Evolutionary conservation across 2,797 vertebrate genomes (phyloP).

Genomic region (Enteromius fasciolatus): DNA sequence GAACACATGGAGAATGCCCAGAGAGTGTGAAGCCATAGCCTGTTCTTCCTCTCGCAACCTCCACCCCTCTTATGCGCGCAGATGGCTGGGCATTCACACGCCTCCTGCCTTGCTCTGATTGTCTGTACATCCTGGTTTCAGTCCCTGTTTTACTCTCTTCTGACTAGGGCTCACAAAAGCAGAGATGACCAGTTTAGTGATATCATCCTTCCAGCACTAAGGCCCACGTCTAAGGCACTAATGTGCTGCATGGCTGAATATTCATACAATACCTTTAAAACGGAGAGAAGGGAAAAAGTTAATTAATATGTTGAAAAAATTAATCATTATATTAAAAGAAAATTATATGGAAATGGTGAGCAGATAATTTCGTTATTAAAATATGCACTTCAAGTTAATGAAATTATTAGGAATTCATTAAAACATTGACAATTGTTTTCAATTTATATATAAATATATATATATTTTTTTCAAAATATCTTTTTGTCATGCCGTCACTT

Average conservation of each 20-base stretch:
- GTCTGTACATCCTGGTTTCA: constrained; percentile 82
- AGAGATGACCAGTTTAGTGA: constrained; percentile 65
- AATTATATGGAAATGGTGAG: constrained; percentile 3
- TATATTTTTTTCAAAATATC: background rate
- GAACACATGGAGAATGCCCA: constrained; percentile 92
- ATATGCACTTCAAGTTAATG: background rate
- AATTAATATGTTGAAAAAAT: background rate
- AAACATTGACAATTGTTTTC: background rate
- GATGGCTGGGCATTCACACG: constrained; percentile 68
- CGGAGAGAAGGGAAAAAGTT: constrained; percentile 36
- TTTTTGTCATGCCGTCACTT: background rate
- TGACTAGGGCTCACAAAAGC: constrained; percentile 63
- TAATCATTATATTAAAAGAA: background rate
- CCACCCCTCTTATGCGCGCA: constrained; percentile 83
- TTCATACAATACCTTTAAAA: constrained; percentile 64
- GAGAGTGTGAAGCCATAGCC: constrained; percentile 96
- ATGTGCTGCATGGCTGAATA: constrained; percentile 61
- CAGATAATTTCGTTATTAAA: background rate
- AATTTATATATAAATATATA: background rate
- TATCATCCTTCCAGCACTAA: constrained; percentile 63
- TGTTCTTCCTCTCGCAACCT: constrained; percentile 90
- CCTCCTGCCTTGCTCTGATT: constrained; percentile 70
- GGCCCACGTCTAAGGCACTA: constrained; percentile 59
- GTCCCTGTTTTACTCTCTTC: constrained; percentile 22
- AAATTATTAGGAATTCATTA: background rate